Percentiles rank a stretch among this genome's conserved stretches.
These are phyloP conservation scores for Didymodactylos carnosus DNA, from an alignment of 2,888 invertebrate species.

Conservation along the genomic window DNA sequence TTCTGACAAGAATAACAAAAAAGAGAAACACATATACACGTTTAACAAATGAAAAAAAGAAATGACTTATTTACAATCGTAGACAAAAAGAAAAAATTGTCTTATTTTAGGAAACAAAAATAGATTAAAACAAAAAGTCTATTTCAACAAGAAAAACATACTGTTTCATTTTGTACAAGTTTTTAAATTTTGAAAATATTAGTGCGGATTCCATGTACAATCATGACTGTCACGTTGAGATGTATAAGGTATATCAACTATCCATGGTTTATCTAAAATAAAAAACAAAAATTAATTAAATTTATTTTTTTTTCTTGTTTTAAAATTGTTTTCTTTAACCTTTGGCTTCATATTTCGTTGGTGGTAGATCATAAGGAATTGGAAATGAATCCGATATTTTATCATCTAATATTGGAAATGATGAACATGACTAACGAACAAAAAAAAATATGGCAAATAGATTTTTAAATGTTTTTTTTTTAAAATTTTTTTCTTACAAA, in stretches of 20 bases:
- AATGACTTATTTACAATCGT: background rate
- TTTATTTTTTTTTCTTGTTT: no score
- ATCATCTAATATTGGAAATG: background rate
- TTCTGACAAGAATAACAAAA: no score
- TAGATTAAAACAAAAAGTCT: background rate
- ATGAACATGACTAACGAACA: background rate
- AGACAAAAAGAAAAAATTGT: no score
- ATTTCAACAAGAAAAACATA: background rate
- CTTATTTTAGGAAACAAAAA: background rate
- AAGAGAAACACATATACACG: no score
- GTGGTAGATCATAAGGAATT: constrained; percentile 12
- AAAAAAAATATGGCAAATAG: background rate
- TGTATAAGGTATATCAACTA: background rate
- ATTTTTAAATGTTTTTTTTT: background rate
- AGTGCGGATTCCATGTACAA: background rate
- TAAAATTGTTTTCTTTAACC: background rate
- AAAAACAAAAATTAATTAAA: background rate
- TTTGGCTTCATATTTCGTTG: constrained; percentile 2
- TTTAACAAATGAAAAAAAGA: background rate
- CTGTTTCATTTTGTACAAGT: constrained; percentile 1
- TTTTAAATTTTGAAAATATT: background rate
- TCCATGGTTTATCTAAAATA: constrained; percentile 11
- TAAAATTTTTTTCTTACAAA: background rate
- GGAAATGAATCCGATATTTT: constrained; percentile 1
- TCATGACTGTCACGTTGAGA: background rate